These are phyloP conservation scores for Ceratina australensis DNA, from an alignment of 1,140 invertebrate species.

Conservation along the genomic window DNA sequence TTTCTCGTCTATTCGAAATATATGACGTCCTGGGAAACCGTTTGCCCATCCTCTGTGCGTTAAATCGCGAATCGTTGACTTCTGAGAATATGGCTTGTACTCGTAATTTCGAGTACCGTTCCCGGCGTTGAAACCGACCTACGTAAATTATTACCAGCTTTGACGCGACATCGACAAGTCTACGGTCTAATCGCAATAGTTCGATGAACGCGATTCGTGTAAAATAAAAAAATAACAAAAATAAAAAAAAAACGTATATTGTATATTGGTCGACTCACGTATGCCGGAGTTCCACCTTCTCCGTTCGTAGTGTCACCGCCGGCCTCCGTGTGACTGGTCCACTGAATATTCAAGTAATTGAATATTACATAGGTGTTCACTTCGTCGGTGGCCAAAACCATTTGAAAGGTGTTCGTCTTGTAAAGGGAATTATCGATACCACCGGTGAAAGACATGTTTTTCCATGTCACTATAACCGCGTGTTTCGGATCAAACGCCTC, in stretches of 20 bases:
- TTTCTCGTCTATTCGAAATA: constrained; percentile 96
- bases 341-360: constrained; percentile 94
- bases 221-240: neutral
- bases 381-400: constrained; percentile 95
- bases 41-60: constrained; percentile 92
- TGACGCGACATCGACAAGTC: too few relatives aligned
- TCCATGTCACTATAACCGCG: constrained; percentile 95
- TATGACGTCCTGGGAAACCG: constrained; percentile 92
- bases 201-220: too few relatives aligned
- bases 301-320: constrained; percentile 92
- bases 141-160: neutral
- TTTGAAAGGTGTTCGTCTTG: constrained; percentile 96
- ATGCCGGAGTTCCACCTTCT: constrained; percentile 92
- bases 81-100: constrained; percentile 94
- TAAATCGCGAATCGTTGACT: constrained; percentile 90
- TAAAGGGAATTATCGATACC: constrained; percentile 90
- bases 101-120: constrained; percentile 95
- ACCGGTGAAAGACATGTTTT: constrained; percentile 95
- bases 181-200: too few relatives aligned
- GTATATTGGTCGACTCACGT: constrained; percentile 82
- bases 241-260: too few relatives aligned
- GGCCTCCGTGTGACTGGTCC: constrained; percentile 95
- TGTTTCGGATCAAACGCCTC: constrained; percentile 95
- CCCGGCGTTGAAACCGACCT: constrained; percentile 97
- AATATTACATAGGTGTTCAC: constrained; percentile 96